These are phyloP conservation scores for Calosoma granatense DNA, from an alignment of 1,140 invertebrate species.

Conservation along the genomic window DNA sequence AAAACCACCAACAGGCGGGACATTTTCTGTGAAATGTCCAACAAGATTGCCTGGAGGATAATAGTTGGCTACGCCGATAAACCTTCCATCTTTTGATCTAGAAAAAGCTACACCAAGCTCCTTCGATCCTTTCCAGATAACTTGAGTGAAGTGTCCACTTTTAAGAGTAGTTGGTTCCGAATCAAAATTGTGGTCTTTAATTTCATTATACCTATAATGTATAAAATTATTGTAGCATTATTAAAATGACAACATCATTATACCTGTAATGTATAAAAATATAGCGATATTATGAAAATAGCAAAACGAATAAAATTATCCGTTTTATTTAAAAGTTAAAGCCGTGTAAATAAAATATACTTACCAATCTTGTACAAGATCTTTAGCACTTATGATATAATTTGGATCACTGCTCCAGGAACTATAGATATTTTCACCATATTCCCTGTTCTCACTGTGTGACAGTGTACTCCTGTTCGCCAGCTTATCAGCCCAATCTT, in stretches of 20 bases:
- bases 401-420: conserved; percentile 60
- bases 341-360: neutral
- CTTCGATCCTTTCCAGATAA: conserved; percentile 51
- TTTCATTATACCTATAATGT: conserved; percentile 46
- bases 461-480: conserved; percentile 40
- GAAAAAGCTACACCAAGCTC: conserved; percentile 52
- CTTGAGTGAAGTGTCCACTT: conserved; percentile 47
- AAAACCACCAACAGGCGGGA: conserved; percentile 31
- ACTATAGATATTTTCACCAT: conserved; percentile 48
- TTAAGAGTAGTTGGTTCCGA: conserved; percentile 35
- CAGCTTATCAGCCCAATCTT: conserved; percentile 53
- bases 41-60: conserved; percentile 55
- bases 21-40: conserved; percentile 48
- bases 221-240: too few species aligned
- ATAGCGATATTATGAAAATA: too few species aligned
- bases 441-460: conserved; percentile 43
- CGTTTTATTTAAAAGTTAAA: neutral
- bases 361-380: conserved; percentile 63
- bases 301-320: too few species aligned
- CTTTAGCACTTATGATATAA: conserved; percentile 45
- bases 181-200: conserved; percentile 46
- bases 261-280: too few species aligned
- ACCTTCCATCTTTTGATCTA: conserved; percentile 36
- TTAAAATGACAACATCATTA: conserved; percentile 49
- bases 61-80: conserved; percentile 59